A percentile compares a stretch with the other conserved stretches of the same genome.
phyloP scores from a whole-genome alignment of 92 coral and sea anemone genomes.

The Zoanthus sansibaricus region DNA sequence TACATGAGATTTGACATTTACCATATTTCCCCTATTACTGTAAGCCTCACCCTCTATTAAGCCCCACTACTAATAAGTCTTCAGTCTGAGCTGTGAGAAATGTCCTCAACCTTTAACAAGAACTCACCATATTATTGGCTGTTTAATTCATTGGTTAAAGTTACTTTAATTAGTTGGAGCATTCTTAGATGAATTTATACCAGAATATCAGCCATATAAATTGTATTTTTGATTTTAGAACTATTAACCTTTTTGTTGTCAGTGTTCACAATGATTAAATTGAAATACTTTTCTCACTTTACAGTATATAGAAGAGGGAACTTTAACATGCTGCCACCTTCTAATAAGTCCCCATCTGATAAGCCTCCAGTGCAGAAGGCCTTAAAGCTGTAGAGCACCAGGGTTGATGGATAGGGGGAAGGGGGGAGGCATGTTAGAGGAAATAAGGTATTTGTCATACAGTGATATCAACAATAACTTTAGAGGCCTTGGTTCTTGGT shows the following conservation, averaged over 20 bases:
- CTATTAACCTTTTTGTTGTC: too few relatives aligned
- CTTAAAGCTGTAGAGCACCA: constrained; percentile 16
- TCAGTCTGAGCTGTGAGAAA: constrained; percentile 21
- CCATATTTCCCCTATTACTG: constrained; percentile 17
- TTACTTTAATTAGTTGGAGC: constrained; percentile 9
- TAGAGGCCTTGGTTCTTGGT: constrained; percentile 34
- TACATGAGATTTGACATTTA: constrained; percentile 9
- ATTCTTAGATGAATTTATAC: constrained; percentile 22
- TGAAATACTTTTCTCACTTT: constrained; percentile 20
- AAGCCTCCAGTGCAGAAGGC: constrained; percentile 24
- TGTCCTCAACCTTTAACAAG: constrained; percentile 20
- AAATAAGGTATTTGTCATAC: constrained; percentile 5
- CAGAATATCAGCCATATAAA: constrained; percentile 26
- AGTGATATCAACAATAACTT: constrained; percentile 16
- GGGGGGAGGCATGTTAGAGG: not conserved
- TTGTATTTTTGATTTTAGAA: not conserved
- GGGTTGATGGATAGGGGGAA: not conserved
- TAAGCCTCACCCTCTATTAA: constrained; percentile 24
- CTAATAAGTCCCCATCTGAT: constrained; percentile 17
- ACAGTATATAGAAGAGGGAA: constrained; percentile 24
- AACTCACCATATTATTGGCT: constrained; percentile 20
- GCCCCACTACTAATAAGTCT: not conserved
- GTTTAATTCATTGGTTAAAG: constrained; percentile 23
- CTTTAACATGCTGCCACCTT: constrained; percentile 9
- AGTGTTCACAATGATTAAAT: not conserved